A percentile compares a stretch with the other conserved stretches of the same genome.
These are phyloP conservation scores for Leptestheria dahalacensis DNA, from an alignment of 1,140 invertebrate species.

Conservation along the genomic window DNA sequence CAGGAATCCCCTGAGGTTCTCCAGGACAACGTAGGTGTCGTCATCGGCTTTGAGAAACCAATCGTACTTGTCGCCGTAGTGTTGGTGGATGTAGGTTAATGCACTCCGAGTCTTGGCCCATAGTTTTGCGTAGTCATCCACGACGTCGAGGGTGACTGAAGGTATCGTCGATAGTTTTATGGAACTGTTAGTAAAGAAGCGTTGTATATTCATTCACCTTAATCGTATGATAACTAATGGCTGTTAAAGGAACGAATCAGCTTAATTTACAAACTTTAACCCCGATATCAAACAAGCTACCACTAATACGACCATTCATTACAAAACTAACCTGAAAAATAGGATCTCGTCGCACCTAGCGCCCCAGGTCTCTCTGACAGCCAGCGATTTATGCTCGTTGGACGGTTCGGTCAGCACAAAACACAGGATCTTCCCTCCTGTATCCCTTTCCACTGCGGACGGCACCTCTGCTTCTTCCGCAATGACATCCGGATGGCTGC, in stretches of 20 bases:
- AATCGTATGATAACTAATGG: too few relatives aligned
- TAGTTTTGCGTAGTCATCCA: conserved; percentile 19
- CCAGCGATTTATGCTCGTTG: not conserved
- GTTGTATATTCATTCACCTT: not conserved
- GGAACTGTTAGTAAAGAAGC: not conserved
- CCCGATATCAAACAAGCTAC: too few relatives aligned
- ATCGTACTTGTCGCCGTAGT: conserved; percentile 16
- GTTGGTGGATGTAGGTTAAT: conserved; percentile 19
- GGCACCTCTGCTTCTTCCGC: too few relatives aligned
- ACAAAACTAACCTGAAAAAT: not conserved
- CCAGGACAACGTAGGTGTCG: conserved; percentile 28
- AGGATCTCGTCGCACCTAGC: not conserved
- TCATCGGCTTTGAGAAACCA: conserved; percentile 25
- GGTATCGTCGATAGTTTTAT: not conserved
- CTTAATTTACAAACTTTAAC: too few relatives aligned
- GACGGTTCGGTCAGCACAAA: not conserved
- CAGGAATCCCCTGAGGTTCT: conserved; percentile 27
- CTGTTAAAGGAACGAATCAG: too few relatives aligned
- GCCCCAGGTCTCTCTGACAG: not conserved
- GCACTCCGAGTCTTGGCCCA: conserved; percentile 22
- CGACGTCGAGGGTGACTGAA: not conserved
- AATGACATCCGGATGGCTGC: too few relatives aligned
- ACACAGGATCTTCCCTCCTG: not conserved
- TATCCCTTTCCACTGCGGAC: not conserved
- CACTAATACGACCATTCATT: too few relatives aligned